Percentiles rank a stretch among this genome's conserved stretches.
phyloP scores from a whole-genome alignment of 2,113 vertebrate species.

The Callospermophilus lateralis region DNA sequence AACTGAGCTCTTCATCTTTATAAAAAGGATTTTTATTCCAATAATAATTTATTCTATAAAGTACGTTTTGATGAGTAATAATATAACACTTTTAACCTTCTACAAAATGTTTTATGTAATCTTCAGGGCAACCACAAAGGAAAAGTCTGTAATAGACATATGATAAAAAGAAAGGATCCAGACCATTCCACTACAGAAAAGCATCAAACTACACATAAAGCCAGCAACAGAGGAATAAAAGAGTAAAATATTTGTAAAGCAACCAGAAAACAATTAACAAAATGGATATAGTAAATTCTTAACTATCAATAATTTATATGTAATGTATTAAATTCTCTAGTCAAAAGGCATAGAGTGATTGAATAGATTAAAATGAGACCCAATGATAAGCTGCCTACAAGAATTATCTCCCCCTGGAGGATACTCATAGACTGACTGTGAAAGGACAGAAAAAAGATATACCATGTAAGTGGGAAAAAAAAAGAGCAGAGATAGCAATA shows the following conservation, averaged over 20 bases:
- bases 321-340: neutral
- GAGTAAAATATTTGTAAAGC: neutral
- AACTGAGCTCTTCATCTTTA: constrained; percentile 25
- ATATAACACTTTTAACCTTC: neutral
- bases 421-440: too few species aligned
- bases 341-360: neutral
- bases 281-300: too few species aligned
- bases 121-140: neutral
- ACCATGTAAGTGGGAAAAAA: too few species aligned
- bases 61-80: neutral
- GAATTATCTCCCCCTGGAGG: neutral
- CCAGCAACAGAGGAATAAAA: neutral
- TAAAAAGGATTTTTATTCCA: neutral
- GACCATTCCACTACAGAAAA: neutral
- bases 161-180: neutral
- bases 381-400: neutral
- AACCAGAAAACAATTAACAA: neutral
- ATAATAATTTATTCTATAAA: neutral
- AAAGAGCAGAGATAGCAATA: too few species aligned
- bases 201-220: neutral
- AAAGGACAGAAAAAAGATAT: too few species aligned
- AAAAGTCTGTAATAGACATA: neutral
- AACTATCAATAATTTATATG: too few species aligned
- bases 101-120: neutral
- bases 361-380: neutral